These are phyloP conservation scores for Brachionus calyciflorus DNA, from an alignment of 1,140 invertebrate species.

Conservation along the genomic window DNA sequence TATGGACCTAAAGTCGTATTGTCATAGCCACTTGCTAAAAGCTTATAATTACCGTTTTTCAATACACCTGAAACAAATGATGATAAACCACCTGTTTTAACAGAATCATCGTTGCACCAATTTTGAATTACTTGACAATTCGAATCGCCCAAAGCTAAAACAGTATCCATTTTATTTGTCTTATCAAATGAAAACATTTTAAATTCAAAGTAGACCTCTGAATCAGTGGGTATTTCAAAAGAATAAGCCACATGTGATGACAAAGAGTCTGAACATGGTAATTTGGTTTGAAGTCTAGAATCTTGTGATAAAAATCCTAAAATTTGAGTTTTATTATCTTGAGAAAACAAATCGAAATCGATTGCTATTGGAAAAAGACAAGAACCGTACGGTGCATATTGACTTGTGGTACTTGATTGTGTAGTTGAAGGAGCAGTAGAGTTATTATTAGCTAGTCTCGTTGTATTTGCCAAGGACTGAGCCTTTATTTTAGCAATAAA, in stretches of 20 bases:
- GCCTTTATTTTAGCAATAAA: no score
- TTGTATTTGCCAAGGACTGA: no score
- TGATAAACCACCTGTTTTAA: neutral
- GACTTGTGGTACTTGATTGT: no score
- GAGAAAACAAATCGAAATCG: no score
- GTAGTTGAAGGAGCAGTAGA: no score
- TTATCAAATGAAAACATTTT: neutral
- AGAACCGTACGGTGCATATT: no score
- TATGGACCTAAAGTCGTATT: neutral
- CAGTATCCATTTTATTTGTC: conserved; percentile 10
- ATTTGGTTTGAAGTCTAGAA: neutral
- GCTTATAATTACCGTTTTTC: neutral
- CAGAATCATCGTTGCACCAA: neutral
- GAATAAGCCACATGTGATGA: neutral
- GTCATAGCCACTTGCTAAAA: neutral
- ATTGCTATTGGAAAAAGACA: no score
- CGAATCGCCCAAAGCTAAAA: neutral
- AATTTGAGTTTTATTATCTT: neutral
- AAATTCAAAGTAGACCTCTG: neutral
- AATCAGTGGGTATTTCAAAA: neutral
- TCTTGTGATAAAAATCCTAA: neutral
- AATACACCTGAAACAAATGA: neutral
- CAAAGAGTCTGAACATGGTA: neutral
- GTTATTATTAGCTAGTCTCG: no score
- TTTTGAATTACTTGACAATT: neutral